Percentiles rank a stretch among this genome's conserved stretches.
Evolutionary conservation across 1,140 invertebrate species (phyloP).

Genomic region (Lucilia sericata): DNA sequence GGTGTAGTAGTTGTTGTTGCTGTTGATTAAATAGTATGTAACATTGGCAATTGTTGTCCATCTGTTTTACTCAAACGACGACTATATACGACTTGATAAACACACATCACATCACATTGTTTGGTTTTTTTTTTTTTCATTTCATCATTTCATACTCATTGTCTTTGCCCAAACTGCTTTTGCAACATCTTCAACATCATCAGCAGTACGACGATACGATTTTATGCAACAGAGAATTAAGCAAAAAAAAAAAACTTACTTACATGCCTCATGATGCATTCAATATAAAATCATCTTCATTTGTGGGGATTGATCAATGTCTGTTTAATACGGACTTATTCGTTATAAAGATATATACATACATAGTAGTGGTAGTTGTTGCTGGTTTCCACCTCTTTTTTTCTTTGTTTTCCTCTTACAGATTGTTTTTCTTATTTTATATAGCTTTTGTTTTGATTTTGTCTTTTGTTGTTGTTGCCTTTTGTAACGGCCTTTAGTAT

Average conservation of each 20-base stretch:
- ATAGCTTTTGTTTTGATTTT: constrained; percentile 25
- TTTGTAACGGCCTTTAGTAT: constrained; percentile 25
- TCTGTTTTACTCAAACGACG: background rate
- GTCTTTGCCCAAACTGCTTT: background rate
- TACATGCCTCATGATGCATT: background rate
- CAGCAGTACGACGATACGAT: background rate
- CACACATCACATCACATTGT: constrained; percentile 13
- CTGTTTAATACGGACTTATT: constrained; percentile 27
- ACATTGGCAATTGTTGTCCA: constrained; percentile 28
- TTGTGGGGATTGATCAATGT: constrained; percentile 42
- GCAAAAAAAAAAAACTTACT: background rate
- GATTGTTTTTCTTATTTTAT: constrained; percentile 5
- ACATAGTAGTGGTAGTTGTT: background rate
- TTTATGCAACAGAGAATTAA: background rate
- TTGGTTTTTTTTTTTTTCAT: background rate
- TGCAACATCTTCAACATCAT: background rate
- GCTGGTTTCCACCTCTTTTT: constrained; percentile 3
- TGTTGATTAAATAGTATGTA: background rate
- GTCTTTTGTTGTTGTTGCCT: background rate
- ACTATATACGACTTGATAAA: background rate
- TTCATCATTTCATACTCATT: background rate
- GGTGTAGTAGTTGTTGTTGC: background rate
- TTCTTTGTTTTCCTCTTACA: background rate
- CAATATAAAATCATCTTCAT: constrained; percentile 32
- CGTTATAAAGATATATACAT: background rate